Base-by-base conservation (phyloP, 2,888 invertebrate species). In the Pogonocherus hispidulus region DNA sequence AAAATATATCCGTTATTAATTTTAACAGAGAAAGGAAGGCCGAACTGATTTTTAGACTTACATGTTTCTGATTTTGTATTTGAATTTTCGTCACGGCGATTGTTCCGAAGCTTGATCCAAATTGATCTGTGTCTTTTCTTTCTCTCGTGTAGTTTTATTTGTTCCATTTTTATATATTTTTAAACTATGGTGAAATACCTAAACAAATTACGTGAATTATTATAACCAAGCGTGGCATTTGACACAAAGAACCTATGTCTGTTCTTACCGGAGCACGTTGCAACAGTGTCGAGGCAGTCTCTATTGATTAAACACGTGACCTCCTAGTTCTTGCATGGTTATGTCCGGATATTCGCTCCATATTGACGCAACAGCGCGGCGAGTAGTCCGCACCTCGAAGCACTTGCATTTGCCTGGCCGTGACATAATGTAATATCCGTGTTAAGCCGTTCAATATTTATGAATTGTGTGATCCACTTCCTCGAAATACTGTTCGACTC, bases 371-470 rank as follows among this genome's bases (percentile, higher is more conserved):
- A 52, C 52, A 11, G 32, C 6, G 32, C 11, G 32, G 16, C 52
- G 18, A 27, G 22, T n/a, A 14, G 16, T 11, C 51, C n/a, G 27
- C 52, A 16, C 49, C 23, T 23, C 23, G 6, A n/a, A n/a, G 22
- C 49, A 4, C 22, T 23, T 20, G 41, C 37, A 44, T 59, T 67
- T 67, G 64, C 37, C 63, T 49, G 27, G 66, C 63, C 62, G 55
- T 66, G 57, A 46, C 52, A 41, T 66, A 70, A 57, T 41, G 70
- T 60, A 70, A 70, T 70, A 66, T 70, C 70, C 70, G 66, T 54
- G 57, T 66, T 66, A 52, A 55, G 56, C 62, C 63, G 56, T 57
- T 66, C 59, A 57, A 63, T 51, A 51, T 47, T 60, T 62, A 47
- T 46, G 20, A 62, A 62, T 23, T 18, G 46, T 51, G n/a, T 49